These are phyloP conservation scores for Steromphala cineraria DNA, from an alignment of 2,888 invertebrate genomes.

Conservation along the genomic window DNA sequence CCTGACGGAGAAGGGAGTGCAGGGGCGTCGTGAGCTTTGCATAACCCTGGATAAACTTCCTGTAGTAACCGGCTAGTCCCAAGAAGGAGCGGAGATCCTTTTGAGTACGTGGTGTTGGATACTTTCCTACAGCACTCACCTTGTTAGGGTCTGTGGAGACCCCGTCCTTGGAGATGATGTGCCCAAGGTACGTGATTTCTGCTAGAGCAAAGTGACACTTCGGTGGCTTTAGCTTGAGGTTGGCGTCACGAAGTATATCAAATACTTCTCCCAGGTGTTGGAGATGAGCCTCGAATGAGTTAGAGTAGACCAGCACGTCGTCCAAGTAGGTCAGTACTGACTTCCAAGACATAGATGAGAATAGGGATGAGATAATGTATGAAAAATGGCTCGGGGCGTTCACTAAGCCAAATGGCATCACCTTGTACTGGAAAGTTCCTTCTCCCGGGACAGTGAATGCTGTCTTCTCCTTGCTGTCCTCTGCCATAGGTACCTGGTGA, in stretches of 20 bases:
- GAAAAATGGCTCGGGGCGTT: slow-evolving; percentile 42
- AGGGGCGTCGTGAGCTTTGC: slow-evolving; percentile 40
- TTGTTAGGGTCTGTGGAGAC: slow-evolving; percentile 36
- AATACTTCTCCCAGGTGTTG: slow-evolving; percentile 37
- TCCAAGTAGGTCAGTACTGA: slow-evolving; percentile 45
- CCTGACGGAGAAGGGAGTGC: slow-evolving; percentile 34
- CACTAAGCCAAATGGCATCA: slow-evolving; percentile 44
- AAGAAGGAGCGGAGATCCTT: slow-evolving; percentile 33
- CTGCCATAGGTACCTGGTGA: slow-evolving; percentile 36
- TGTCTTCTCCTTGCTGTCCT: slow-evolving; percentile 33
- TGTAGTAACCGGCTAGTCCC: slow-evolving; percentile 39
- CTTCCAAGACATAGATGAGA: slow-evolving; percentile 43
- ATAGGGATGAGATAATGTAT: slow-evolving; percentile 38
- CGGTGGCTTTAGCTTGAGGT: slow-evolving; percentile 38
- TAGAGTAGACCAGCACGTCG: slow-evolving; percentile 43
- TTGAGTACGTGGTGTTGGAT: slow-evolving; percentile 31
- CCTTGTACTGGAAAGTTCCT: slow-evolving; percentile 37
- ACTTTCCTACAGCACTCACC: slow-evolving; percentile 19
- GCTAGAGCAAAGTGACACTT: slow-evolving; percentile 45
- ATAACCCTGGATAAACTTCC: slow-evolving; percentile 38
- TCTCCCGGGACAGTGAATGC: slow-evolving; percentile 39
- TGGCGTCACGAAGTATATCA: slow-evolving; percentile 31
- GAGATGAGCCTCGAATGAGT: slow-evolving; percentile 38
- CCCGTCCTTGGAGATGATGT: slow-evolving; percentile 38
- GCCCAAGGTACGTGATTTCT: slow-evolving; percentile 42